Conservation (phyloP, 2,797 vertebrate genomes). For the Eleutherodactylus coqui region DNA sequence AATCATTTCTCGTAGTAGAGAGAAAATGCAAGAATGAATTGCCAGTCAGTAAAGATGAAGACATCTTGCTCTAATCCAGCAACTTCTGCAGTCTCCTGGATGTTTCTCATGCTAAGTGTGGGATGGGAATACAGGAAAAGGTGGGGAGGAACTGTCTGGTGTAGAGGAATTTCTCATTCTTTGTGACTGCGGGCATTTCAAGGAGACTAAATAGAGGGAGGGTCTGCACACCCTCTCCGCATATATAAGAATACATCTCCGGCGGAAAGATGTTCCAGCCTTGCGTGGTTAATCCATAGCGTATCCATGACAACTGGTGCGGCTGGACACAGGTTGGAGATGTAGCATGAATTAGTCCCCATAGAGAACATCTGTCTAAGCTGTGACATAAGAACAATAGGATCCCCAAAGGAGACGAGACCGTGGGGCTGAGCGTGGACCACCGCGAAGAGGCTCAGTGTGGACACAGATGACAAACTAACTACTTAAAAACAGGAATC, state of each 20-base stretch:
- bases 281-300: conserved; percentile 55
- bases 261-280: conserved; percentile 44
- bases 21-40: conserved; percentile 1
- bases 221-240: conserved; percentile 33
- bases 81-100: conserved; percentile 35
- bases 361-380: conserved; percentile 52
- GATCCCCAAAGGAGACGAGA: conserved; percentile 26
- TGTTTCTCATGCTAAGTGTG: neutral
- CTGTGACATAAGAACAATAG: conserved; percentile 45
- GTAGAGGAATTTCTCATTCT: conserved; percentile 50
- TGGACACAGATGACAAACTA: neutral
- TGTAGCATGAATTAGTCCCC: conserved; percentile 49
- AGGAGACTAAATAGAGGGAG: conserved; percentile 57
- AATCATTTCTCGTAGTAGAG: neutral
- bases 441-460: conserved; percentile 1
- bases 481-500: neutral
- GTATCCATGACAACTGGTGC: conserved; percentile 63
- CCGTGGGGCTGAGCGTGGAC: conserved; percentile 7
- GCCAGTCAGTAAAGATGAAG: neutral
- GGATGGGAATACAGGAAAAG: conserved; percentile 19
- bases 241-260: conserved; percentile 53
- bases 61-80: neutral
- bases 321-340: conserved; percentile 56
- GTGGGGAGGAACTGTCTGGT: conserved; percentile 36
- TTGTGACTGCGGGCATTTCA: conserved; percentile 50